Evolutionary conservation across 2,797 vertebrate species (phyloP).

Genomic region (Craterocephalus amniculus): DNA sequence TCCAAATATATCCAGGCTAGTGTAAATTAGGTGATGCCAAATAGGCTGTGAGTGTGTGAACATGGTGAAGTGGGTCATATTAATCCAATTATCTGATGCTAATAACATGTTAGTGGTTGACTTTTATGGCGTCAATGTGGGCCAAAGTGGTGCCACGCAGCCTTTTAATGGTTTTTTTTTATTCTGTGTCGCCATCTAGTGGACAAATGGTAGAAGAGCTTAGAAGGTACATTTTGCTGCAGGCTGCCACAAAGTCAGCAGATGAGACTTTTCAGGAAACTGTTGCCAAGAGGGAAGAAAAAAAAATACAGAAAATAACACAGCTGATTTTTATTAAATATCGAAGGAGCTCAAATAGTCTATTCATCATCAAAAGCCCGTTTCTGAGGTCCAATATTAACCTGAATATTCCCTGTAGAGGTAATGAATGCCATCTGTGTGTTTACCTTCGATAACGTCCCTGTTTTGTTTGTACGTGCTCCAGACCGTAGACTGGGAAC

Average conservation of each 20-base stretch:
- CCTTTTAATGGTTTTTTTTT: not conserved
- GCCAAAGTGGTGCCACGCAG: not conserved
- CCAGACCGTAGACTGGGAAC: not conserved
- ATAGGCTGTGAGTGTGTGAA: not conserved
- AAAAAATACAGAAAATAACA: not conserved
- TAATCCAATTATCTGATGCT: not conserved
- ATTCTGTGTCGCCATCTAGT: conserved; percentile 7
- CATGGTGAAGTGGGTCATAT: not conserved
- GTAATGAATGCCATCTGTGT: not conserved
- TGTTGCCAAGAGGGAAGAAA: not conserved
- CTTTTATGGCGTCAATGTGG: not conserved
- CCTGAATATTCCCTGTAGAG: not conserved
- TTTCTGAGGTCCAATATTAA: not conserved
- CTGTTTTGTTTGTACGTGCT: not conserved
- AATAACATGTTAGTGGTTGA: not conserved
- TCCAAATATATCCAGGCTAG: not conserved
- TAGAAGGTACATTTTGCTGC: too few species aligned
- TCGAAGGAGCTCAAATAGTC: not conserved
- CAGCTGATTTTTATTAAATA: not conserved
- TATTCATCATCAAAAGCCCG: not conserved
- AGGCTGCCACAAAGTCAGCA: not conserved
- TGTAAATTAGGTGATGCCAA: not conserved
- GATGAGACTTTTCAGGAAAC: not conserved
- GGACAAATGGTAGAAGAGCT: not conserved
- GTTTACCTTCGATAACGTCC: not conserved